These are phyloP conservation scores for Endotricha flammealis DNA, from an alignment of 2,888 invertebrate genomes.

Conservation along the genomic window DNA sequence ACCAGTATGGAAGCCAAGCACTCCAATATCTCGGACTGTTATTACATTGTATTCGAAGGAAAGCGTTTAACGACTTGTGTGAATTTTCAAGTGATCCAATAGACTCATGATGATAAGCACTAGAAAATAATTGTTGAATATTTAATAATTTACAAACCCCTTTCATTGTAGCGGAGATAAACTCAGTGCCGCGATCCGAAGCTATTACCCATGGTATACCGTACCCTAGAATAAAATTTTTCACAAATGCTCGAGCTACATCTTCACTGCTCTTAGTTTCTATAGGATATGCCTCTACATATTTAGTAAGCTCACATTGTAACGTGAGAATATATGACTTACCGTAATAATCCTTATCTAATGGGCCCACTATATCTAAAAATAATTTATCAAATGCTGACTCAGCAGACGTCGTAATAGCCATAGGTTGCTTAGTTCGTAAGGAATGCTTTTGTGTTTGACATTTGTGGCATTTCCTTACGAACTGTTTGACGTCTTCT, in stretches of 20 bases:
- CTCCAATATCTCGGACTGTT: constrained; percentile 1
- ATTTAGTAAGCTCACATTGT: constrained; percentile 18
- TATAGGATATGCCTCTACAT: constrained; percentile 17
- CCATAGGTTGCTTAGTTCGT: too few relatives aligned
- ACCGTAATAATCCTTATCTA: constrained; percentile 16
- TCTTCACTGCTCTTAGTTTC: constrained; percentile 9
- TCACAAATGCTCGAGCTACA: constrained; percentile 15
- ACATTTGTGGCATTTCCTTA: too few relatives aligned
- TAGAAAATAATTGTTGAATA: constrained; percentile 18
- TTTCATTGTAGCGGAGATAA: constrained; percentile 13
- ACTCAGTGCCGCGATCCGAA: constrained; percentile 18
- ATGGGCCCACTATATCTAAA: constrained; percentile 22
- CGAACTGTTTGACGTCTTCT: too few relatives aligned
- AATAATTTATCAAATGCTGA: constrained; percentile 21
- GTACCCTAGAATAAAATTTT: constrained; percentile 19
- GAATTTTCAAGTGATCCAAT: constrained; percentile 7
- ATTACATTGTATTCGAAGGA: constrained; percentile 2
- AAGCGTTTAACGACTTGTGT: constrained; percentile 4
- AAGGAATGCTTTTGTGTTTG: too few relatives aligned
- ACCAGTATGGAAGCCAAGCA: constrained; percentile 14
- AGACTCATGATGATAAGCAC: constrained; percentile 19
- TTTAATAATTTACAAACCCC: constrained; percentile 21
- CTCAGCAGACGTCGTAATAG: constrained; percentile 16
- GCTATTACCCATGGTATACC: constrained; percentile 17
- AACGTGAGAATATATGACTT: constrained; percentile 18